phyloP scores from a whole-genome alignment of 2,113 vertebrate genomes.

The Hymenochirus boettgeri region DNA sequence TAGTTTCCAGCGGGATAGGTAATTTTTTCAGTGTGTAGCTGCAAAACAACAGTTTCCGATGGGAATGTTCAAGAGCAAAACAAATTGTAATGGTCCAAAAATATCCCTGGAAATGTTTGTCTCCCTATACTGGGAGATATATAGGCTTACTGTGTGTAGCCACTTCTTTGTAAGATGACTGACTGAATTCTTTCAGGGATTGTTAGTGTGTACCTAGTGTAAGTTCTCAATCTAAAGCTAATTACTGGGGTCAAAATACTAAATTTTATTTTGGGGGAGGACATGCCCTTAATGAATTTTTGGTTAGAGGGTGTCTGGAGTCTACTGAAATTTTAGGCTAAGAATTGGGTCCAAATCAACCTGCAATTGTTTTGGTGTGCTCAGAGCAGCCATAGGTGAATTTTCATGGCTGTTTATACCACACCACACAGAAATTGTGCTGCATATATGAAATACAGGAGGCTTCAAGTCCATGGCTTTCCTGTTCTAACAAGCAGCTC shows the following conservation, averaged over 20 bases:
- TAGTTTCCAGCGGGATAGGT: no score
- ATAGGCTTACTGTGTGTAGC: no score
- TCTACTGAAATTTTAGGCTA: not conserved
- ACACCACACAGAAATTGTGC: constrained; percentile 15
- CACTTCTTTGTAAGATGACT: no score
- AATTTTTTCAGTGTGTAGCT: no score
- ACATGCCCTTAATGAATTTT: not conserved
- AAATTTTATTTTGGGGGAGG: not conserved
- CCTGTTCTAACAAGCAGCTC: not conserved
- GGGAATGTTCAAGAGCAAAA: no score
- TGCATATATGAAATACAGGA: not conserved
- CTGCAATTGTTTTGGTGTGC: constrained; percentile 3
- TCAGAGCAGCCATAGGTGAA: constrained; percentile 33
- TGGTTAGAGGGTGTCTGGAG: no score
- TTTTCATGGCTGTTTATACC: constrained; percentile 37
- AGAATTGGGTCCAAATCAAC: not conserved
- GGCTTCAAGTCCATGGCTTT: not conserved
- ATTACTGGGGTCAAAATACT: not conserved
- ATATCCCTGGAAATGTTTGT: no score
- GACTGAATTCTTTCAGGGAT: no score
- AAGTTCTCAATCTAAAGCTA: not conserved
- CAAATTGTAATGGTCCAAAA: no score
- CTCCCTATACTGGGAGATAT: no score
- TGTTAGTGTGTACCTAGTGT: no score
- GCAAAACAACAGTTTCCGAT: no score